These are phyloP conservation scores for Indicator maculatus DNA, from an alignment of 2,113 vertebrate species.

Conservation along the genomic window DNA sequence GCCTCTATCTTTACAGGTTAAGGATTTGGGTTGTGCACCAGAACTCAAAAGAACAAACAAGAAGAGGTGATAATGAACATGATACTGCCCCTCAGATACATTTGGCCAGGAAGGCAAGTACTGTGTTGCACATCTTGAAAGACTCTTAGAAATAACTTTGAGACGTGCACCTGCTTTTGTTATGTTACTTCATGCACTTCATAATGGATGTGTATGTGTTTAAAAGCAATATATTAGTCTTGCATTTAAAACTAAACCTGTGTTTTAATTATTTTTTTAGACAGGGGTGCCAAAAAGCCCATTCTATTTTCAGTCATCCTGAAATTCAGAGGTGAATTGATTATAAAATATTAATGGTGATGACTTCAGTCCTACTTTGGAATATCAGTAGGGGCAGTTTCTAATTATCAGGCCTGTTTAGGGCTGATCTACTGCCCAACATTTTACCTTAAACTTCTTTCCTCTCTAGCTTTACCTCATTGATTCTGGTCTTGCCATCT, in stretches of 20 bases:
- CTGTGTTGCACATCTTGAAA: background rate
- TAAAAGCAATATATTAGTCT: background rate
- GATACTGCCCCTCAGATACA: background rate
- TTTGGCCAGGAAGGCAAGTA: background rate
- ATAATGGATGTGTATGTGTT: background rate
- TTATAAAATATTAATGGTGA: slow-evolving; percentile 7
- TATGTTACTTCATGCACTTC: background rate
- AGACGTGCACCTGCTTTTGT: background rate
- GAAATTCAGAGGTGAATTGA: background rate
- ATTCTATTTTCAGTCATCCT: background rate
- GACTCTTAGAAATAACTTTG: background rate
- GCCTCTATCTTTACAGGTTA: background rate
- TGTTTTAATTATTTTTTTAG: slow-evolving; percentile 13
- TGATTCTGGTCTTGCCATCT: slow-evolving; percentile 25
- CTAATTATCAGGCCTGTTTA: background rate
- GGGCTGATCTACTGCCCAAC: background rate
- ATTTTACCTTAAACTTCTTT: background rate
- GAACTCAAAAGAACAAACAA: background rate
- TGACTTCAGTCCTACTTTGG: background rate
- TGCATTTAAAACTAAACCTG: background rate
- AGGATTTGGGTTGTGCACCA: background rate
- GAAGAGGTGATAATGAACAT: background rate
- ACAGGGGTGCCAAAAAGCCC: slow-evolving; percentile 17
- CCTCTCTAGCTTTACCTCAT: background rate
- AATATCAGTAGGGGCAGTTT: background rate